Percentiles rank a stretch among this genome's conserved stretches.
Conservation (phyloP, 2,888 invertebrate genomes). For the Callyntrura sp. region DNA sequence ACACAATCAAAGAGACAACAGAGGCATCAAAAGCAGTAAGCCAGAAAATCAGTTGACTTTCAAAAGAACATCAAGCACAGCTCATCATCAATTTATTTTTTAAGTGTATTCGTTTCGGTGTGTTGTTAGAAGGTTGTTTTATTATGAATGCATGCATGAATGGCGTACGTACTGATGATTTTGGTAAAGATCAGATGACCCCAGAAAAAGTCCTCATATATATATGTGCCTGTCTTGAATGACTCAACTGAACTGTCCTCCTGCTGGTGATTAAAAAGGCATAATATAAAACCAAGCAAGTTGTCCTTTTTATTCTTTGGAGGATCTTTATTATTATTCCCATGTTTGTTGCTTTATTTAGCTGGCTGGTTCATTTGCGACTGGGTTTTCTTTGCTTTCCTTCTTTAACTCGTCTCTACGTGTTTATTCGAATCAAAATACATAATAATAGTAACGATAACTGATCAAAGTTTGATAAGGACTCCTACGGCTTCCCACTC, state of each 20-base stretch:
- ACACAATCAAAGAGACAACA: conserved; percentile 7
- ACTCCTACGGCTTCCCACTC: conserved; percentile 76
- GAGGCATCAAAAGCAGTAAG: background rate
- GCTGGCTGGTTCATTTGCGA: background rate
- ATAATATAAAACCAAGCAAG: conserved; percentile 5
- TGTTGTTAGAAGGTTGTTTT: conserved; percentile 43
- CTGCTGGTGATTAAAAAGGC: conserved; percentile 71
- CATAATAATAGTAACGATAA: conserved; percentile 39
- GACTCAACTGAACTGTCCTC: conserved; percentile 51
- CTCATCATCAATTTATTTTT: conserved; percentile 59
- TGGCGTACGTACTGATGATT: background rate
- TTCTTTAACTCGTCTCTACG: background rate
- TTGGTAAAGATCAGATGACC: conserved; percentile 67
- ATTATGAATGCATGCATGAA: conserved; percentile 31
- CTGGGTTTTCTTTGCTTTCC: background rate
- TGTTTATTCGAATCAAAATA: conserved; percentile 39
- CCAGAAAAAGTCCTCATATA: conserved; percentile 34
- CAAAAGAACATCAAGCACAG: conserved; percentile 15
- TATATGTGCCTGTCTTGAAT: background rate
- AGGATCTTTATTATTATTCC: conserved; percentile 28
- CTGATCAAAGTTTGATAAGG: conserved; percentile 71
- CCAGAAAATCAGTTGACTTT: conserved; percentile 3
- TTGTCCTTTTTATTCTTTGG: background rate
- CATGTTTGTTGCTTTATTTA: conserved; percentile 19
- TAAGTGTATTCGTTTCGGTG: background rate